phyloP scores from a whole-genome alignment of 64 coral and sea anemone genomes.

The Montipora capricornis region DNA sequence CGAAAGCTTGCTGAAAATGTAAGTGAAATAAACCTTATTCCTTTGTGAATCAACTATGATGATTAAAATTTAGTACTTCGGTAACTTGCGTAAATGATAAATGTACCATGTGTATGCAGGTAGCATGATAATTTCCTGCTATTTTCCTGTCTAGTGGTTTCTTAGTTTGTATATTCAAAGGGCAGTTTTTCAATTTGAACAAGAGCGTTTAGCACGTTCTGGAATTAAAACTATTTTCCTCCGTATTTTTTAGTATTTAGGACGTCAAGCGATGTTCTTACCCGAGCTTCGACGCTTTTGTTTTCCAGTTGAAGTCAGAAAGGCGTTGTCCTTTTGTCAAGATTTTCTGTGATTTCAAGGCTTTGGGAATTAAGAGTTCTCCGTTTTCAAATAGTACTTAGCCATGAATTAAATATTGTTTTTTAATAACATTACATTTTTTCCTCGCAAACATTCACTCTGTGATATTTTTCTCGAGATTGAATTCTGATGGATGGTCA shows the following conservation, averaged over 20 bases:
- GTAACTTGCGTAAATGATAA: constrained; percentile 10
- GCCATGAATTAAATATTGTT: neutral
- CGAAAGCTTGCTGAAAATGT: constrained; percentile 99
- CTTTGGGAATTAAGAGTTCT: neutral
- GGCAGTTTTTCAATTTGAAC: neutral
- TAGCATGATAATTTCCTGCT: constrained; percentile 1
- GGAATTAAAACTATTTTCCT: neutral
- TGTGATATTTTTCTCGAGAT: neutral
- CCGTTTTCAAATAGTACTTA: neutral
- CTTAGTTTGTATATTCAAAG: neutral
- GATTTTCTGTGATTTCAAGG: neutral
- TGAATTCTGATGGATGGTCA: too few relatives aligned
- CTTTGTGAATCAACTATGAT: neutral
- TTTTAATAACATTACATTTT: too few relatives aligned
- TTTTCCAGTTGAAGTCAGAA: neutral
- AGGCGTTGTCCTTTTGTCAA: constrained; percentile 46
- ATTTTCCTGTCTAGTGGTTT: neutral
- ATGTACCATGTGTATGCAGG: neutral
- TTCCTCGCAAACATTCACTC: neutral
- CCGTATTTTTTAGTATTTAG: neutral
- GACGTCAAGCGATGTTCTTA: neutral
- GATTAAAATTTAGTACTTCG: neutral
- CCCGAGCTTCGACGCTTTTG: neutral
- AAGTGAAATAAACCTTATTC: constrained; percentile 29
- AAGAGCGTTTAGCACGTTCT: neutral